Base-by-base conservation (phyloP, 2,888 invertebrate genomes). In the Eupithecia insigniata region DNA sequence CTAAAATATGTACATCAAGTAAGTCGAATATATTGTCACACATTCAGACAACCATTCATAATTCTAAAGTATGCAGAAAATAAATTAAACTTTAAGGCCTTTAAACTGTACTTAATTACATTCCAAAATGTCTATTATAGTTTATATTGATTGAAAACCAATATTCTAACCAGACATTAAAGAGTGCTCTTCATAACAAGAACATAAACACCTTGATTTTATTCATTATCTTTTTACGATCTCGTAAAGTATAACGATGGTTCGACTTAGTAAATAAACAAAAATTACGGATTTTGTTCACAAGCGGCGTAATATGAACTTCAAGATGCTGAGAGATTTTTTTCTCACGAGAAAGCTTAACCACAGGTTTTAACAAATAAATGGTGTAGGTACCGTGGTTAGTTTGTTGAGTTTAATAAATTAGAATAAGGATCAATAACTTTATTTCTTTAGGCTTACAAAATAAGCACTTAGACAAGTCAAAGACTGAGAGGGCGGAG, bases 211-310 rank as follows among this genome's bases (percentile, higher is more conserved):
- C 78, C 75, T 76, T 74, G 70, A 75, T 72, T 74, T 74, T 73
- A 79, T 77, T 70, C 75, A 74, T 75, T 76, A 73, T 70, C 64
- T 65, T 67, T 79, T 77, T 78, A 78, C 60, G 62, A 70, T 22
- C 26, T 62, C 46, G 72, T 78, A 77, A 79, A 78, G 71, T 69
- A 75, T 78, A 78, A 78, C 80, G 75, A 76, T 73, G 67, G 71
- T 76, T 75, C 68, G 68, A 77, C 74, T 77, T 73, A 36, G 75
- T 76, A 77, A 76, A 78, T 77, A 78, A 77, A 79, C 74, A 77
- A 73, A 74, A 70, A 72, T 73, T 68, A 77, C 69, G 73, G 36
- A 67, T 72, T 66, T 67, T 12, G n/a, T 66, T 34, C 64, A 65
- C 51, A 70, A 71, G 58, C 67, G 51, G 39, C 16, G 51, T 39